A percentile compares a stretch with the other conserved stretches of the same genome.
Conservation (phyloP, 2,797 vertebrate genomes). For the Platalea minor region DNA sequence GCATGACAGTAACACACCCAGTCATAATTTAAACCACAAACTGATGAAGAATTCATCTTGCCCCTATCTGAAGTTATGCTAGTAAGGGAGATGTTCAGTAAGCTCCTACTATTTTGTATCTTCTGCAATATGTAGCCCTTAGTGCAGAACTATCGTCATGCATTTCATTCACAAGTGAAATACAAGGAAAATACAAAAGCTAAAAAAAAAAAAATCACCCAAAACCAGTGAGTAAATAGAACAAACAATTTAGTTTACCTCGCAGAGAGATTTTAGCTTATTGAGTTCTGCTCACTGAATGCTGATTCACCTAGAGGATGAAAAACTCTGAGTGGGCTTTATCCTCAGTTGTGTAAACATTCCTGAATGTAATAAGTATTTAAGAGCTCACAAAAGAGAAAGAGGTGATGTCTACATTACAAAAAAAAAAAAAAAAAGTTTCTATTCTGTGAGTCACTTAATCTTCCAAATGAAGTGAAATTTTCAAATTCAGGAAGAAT, state of each 20-base stretch:
- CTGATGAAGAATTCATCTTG: not conserved
- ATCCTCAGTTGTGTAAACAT: not conserved
- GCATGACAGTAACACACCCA: not conserved
- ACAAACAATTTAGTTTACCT: not conserved
- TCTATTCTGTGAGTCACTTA: not conserved
- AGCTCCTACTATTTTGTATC: not conserved
- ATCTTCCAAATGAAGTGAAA: not conserved
- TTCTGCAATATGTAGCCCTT: not conserved
- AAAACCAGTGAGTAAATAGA: not conserved
- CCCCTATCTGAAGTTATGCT: not conserved
- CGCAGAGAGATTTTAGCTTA: not conserved
- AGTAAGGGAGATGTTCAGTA: not conserved
- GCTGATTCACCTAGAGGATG: not conserved
- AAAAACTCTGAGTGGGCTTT: not conserved
- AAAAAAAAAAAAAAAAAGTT: not conserved
- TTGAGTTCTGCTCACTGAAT: not conserved
- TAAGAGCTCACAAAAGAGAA: not conserved
- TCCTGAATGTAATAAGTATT: not conserved
- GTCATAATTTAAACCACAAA: not conserved
- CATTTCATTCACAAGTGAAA: not conserved
- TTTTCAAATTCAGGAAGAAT: not conserved
- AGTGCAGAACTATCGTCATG: not conserved
- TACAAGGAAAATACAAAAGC: not conserved
- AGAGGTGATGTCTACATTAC: not conserved
- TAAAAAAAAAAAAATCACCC: not conserved